Percentiles rank a stretch among this genome's conserved stretches.
These are phyloP conservation scores for Helicoverpa assulta DNA, from an alignment of 2,888 invertebrate genomes.

Conservation along the genomic window DNA sequence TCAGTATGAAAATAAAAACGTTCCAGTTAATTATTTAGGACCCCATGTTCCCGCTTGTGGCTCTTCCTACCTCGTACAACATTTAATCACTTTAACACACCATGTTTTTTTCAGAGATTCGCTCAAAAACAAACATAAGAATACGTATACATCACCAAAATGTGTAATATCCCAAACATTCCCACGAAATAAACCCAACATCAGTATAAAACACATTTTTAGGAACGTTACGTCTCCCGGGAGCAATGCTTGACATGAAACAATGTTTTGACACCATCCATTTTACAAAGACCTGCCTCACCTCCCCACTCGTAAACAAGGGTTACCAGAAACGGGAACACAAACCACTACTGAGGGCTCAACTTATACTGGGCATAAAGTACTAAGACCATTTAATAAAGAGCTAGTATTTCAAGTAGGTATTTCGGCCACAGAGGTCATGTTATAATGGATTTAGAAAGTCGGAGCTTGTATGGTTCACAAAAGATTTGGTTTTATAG, in stretches of 20 bases:
- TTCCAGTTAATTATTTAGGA: background rate
- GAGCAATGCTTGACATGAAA: constrained; percentile 70
- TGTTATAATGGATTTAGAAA: constrained; percentile 50
- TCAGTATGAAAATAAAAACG: background rate
- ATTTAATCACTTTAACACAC: constrained; percentile 35
- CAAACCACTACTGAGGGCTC: constrained; percentile 32
- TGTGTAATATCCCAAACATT: constrained; percentile 62
- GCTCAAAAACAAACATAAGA: constrained; percentile 43
- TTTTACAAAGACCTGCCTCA: constrained; percentile 53
- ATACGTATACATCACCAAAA: constrained; percentile 50
- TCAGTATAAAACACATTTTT: constrained; percentile 66
- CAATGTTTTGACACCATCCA: constrained; percentile 63
- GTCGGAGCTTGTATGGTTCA: constrained; percentile 58
- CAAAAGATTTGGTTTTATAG: constrained; percentile 71
- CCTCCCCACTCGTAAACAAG: constrained; percentile 32
- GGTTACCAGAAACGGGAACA: constrained; percentile 18
- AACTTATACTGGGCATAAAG: constrained; percentile 45
- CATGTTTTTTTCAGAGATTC: constrained; percentile 28
- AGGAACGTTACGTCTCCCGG: constrained; percentile 62
- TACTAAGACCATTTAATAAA: constrained; percentile 40
- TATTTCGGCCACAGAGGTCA: constrained; percentile 35
- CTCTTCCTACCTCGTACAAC: constrained; percentile 6
- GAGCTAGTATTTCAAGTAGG: constrained; percentile 44
- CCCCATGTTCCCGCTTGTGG: background rate
- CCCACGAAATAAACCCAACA: constrained; percentile 61